A percentile compares a stretch with the other conserved stretches of the same genome.
Evolutionary conservation across 2,888 invertebrate species (phyloP).

Genomic region (Azorinus chamasolen): DNA sequence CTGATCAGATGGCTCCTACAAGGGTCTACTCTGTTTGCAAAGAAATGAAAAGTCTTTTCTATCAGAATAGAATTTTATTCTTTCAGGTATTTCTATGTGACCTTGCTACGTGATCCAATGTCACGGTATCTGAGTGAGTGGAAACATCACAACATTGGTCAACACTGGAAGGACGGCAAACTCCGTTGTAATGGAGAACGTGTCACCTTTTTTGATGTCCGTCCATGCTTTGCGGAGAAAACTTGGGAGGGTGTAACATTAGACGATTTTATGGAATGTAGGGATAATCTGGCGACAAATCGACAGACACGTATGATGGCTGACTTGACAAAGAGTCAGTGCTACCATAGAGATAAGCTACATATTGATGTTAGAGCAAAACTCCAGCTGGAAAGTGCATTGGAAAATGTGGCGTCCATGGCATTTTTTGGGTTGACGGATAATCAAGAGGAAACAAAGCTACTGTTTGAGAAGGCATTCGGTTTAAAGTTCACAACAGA

Average conservation of each 20-base stretch:
- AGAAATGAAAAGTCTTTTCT: background rate
- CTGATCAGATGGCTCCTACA: no score
- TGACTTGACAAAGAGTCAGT: constrained; percentile 48
- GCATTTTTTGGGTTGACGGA: constrained; percentile 55
- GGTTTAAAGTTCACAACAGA: constrained; percentile 44
- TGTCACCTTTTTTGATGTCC: constrained; percentile 49
- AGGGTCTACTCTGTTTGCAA: no score
- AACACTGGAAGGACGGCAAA: constrained; percentile 57
- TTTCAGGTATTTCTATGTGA: constrained; percentile 42
- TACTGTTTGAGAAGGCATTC: constrained; percentile 58
- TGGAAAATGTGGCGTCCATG: constrained; percentile 43
- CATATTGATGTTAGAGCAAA: constrained; percentile 3
- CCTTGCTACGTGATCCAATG: constrained; percentile 54
- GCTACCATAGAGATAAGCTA: constrained; percentile 44
- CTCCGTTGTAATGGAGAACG: constrained; percentile 42
- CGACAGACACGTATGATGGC: constrained; percentile 63
- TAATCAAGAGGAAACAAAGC: constrained; percentile 42
- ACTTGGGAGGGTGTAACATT: constrained; percentile 54
- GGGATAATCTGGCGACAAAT: constrained; percentile 59
- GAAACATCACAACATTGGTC: constrained; percentile 43
- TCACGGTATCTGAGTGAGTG: constrained; percentile 58
- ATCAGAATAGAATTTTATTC: background rate
- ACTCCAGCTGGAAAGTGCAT: constrained; percentile 40
- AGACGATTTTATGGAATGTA: constrained; percentile 55
- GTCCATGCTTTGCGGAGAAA: constrained; percentile 48